Evolutionary conservation across 2,113 vertebrate genomes (phyloP), one percentile per base, ranked within the genome.

Genomic region (Rhinopomastus cyanomelas): DNA sequence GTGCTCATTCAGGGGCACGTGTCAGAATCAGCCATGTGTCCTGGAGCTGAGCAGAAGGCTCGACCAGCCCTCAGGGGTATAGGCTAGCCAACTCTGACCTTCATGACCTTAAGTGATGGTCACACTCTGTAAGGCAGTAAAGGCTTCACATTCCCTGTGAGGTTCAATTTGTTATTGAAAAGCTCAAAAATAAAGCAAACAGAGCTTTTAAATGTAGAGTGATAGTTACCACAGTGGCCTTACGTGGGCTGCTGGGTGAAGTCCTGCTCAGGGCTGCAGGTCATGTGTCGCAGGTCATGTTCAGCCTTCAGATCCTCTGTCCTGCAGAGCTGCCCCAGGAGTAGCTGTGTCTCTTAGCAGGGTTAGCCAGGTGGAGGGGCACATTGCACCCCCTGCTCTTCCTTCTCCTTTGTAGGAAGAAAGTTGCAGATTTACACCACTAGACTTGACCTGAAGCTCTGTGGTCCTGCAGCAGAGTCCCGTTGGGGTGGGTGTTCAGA

Each of bases 41-140:
- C 85, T 80, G 60, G 37, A 87, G 34, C 42, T 85, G 55, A 80
- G 60, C 71, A 85, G 56, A 86, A 76, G 46, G 59, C 64, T 87
- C 55, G 69, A 13, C 4, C 18, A 73, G 51, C 64, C 48, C 67
- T 52, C 6, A 16, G 25, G 22, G 27, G 6, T 73, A 26, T 87
- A 11, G 65, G 59, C 32, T 14, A 66, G 52, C 32, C 51, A 36
- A 5, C 55, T 59, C 26, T 77, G 37, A 73, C 73, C 72, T 13
- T 80, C 21, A 51, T 44, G 78, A 69, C 27, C 32, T n/a, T n/a
- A 44, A 44, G 44, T 44, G 44, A 44, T 44, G 44, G 44, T 12
- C 17, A 44, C 12, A 44, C 44, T 44, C 44, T 48, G 16, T 48
- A 29, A 16, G 6, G 7, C 22, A 72, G 49, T 39, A 93, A 46